These are phyloP conservation scores for Pseudopipra pipra DNA, from an alignment of 2,113 vertebrate species.

Conservation along the genomic window DNA sequence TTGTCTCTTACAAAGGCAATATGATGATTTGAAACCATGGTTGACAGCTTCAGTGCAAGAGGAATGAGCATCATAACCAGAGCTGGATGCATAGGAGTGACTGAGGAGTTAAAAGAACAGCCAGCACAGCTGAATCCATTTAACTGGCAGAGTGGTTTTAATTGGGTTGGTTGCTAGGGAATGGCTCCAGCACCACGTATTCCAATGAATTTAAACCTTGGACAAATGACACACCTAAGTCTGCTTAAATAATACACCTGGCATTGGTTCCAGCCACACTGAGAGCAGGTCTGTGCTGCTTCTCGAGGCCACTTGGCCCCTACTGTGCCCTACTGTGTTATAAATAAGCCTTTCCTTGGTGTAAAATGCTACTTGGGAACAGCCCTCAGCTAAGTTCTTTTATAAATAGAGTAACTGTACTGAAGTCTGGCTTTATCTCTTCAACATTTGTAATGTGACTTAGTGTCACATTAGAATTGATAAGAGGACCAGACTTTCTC, in stretches of 20 bases:
- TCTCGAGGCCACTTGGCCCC: not conserved
- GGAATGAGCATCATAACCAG: not conserved
- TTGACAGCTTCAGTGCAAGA: not conserved
- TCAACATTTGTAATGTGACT: not conserved
- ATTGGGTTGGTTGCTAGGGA: conserved; percentile 73
- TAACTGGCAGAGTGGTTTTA: conserved; percentile 68
- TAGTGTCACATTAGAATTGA: not conserved
- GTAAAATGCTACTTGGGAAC: not conserved
- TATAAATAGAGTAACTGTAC: not conserved
- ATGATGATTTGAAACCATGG: not conserved
- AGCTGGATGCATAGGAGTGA: not conserved
- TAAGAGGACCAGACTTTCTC: not conserved
- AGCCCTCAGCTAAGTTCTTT: not conserved
- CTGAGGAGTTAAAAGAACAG: not conserved
- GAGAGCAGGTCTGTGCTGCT: not conserved
- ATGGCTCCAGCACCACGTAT: conserved; percentile 14
- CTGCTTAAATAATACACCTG: not conserved
- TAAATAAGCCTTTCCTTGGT: not conserved
- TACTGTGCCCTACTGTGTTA: not conserved
- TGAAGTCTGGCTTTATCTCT: not conserved
- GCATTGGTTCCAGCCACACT: not conserved
- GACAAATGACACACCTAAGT: conserved; percentile 22
- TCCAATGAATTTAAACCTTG: not conserved
- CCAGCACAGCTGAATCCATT: not conserved
- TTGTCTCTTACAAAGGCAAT: not conserved